Conservation (phyloP, 1,140 invertebrate genomes). For the Eciton burchellii region DNA sequence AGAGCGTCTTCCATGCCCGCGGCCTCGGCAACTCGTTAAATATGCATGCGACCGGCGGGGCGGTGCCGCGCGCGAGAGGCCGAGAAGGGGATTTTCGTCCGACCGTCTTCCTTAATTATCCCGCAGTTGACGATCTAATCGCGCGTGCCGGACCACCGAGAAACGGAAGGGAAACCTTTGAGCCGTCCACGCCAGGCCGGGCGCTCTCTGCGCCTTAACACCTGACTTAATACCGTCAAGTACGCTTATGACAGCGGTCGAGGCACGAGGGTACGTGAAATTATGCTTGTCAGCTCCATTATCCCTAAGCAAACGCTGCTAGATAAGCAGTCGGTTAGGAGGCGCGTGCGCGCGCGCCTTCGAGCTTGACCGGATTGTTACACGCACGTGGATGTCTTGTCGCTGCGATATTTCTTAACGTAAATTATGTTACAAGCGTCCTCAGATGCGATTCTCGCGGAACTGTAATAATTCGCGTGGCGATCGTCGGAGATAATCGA, state of each 20-base stretch:
- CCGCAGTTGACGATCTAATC: slow-evolving; percentile 81
- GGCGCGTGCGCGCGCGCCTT: slow-evolving; percentile 16
- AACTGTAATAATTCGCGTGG: neutral
- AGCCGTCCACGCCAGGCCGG: slow-evolving; percentile 71
- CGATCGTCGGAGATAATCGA: too few relatives aligned
- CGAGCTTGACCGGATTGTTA: slow-evolving; percentile 23
- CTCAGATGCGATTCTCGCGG: neutral
- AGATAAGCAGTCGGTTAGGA: slow-evolving; percentile 47
- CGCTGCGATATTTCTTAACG: neutral
- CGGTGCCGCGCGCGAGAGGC: slow-evolving; percentile 60
- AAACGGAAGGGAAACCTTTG: slow-evolving; percentile 81
- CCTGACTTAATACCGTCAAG: slow-evolving; percentile 79
- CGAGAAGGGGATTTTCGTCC: slow-evolving; percentile 72
- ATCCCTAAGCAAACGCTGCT: slow-evolving; percentile 71
- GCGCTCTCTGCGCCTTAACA: slow-evolving; percentile 64
- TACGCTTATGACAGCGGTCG: slow-evolving; percentile 82
- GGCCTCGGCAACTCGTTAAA: slow-evolving; percentile 81
- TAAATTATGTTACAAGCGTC: neutral
- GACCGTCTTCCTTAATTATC: slow-evolving; percentile 84
- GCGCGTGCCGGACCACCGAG: slow-evolving; percentile 76
- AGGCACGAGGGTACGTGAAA: slow-evolving; percentile 82
- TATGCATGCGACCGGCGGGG: slow-evolving; percentile 79
- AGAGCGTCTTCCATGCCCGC: slow-evolving; percentile 71
- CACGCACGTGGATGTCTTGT: neutral
- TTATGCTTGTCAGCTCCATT: slow-evolving; percentile 84